These are phyloP conservation scores for Euwallacea fornicatus DNA, from an alignment of 1,140 invertebrate genomes.

Conservation along the genomic window DNA sequence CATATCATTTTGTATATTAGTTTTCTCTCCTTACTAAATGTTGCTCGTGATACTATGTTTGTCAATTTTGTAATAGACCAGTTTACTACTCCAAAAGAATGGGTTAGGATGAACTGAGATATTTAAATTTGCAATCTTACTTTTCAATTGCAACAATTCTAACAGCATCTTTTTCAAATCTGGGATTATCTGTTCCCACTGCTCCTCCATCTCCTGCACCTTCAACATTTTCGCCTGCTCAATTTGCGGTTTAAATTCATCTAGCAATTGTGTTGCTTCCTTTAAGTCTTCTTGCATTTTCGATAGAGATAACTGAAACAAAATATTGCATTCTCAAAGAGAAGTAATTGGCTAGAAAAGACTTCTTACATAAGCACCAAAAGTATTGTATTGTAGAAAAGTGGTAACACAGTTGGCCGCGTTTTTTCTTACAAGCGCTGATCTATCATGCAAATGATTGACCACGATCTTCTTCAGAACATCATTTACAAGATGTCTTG, in stretches of 20 bases:
- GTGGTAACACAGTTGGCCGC: conserved; percentile 53
- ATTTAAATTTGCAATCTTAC: no score
- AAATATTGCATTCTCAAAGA: conserved; percentile 4
- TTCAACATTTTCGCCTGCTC: conserved; percentile 34
- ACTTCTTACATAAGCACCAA: conserved; percentile 43
- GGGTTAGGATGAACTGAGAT: no score
- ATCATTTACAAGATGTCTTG: conserved; percentile 59
- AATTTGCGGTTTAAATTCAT: conserved; percentile 40
- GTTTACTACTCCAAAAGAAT: no score
- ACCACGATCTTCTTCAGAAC: conserved; percentile 59
- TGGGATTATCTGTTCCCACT: conserved; percentile 42
- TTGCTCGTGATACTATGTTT: no score
- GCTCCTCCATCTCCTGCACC: conserved; percentile 39
- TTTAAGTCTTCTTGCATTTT: conserved; percentile 41
- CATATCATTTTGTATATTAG: no score
- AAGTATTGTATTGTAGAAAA: conserved; percentile 47
- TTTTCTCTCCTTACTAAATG: no score
- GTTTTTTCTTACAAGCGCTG: conserved; percentile 66
- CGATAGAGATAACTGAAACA: conserved; percentile 43
- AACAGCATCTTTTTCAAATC: conserved; percentile 37
- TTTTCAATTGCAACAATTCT: neutral
- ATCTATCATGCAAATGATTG: conserved; percentile 65
- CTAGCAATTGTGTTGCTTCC: conserved; percentile 30
- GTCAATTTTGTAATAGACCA: no score
- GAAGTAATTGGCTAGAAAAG: no score